phyloP scores from a whole-genome alignment of 2,113 vertebrate genomes.

The Mugil cephalus region DNA sequence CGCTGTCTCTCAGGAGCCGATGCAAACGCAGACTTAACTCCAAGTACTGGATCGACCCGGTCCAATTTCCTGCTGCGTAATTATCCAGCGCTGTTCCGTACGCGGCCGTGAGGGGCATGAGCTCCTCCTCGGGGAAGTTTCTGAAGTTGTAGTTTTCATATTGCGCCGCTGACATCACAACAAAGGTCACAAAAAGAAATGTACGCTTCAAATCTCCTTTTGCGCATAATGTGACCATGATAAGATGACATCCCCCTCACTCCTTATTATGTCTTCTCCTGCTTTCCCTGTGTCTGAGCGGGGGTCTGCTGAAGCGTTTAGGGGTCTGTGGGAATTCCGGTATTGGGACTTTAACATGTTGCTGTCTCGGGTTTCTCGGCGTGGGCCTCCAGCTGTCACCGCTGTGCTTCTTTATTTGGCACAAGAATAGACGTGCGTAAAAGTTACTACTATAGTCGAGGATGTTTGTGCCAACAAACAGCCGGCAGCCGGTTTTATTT shows the following conservation, averaged over 20 bases:
- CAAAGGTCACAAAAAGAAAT: slow-evolving; percentile 15
- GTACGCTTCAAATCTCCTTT: neutral
- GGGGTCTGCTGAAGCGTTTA: slow-evolving; percentile 66
- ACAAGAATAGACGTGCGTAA: slow-evolving; percentile 33
- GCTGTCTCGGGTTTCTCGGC: slow-evolving; percentile 51
- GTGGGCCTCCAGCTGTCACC: slow-evolving; percentile 23
- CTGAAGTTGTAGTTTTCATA: slow-evolving; percentile 89
- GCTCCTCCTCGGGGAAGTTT: slow-evolving; percentile 83
- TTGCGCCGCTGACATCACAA: slow-evolving; percentile 67
- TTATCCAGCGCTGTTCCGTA: slow-evolving; percentile 85
- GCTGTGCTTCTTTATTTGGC: slow-evolving; percentile 38
- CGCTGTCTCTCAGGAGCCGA: slow-evolving; percentile 87
- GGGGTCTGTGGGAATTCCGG: slow-evolving; percentile 60
- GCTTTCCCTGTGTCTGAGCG: neutral
- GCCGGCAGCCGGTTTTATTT: neutral
- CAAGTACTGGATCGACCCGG: slow-evolving; percentile 83
- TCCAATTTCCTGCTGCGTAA: slow-evolving; percentile 87
- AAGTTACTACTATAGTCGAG: neutral
- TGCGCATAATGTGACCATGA: slow-evolving; percentile 48
- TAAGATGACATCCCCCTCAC: slow-evolving; percentile 20
- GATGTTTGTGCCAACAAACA: neutral
- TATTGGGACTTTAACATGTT: slow-evolving; percentile 39
- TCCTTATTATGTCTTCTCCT: neutral
- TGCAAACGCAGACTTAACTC: slow-evolving; percentile 88
- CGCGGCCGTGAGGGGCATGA: slow-evolving; percentile 84